phyloP scores from a whole-genome alignment of 2,113 vertebrate genomes.

The Pipa parva region DNA sequence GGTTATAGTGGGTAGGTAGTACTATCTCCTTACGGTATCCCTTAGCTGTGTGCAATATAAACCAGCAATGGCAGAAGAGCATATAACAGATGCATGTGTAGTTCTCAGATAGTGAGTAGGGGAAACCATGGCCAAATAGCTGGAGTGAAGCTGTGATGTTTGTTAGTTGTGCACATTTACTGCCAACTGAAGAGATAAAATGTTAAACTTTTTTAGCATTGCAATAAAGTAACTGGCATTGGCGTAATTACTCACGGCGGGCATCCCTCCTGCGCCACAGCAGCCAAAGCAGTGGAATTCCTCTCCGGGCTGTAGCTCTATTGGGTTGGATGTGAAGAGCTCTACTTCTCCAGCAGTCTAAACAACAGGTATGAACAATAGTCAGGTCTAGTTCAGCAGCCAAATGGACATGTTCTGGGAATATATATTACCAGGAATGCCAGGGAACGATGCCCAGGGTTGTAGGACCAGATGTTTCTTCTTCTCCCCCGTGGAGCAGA shows the following conservation, averaged over 20 bases:
- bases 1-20: too few relatives aligned
- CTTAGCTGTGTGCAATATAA: too few relatives aligned
- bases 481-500: background rate
- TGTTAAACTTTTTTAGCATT: too few relatives aligned
- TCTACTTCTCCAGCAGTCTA: slow-evolving; percentile 17
- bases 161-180: too few relatives aligned
- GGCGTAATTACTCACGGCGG: background rate
- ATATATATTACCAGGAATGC: slow-evolving; percentile 18
- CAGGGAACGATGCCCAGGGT: slow-evolving; percentile 19
- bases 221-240: background rate
- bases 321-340: background rate
- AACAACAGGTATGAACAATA: background rate
- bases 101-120: too few relatives aligned
- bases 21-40: too few relatives aligned
- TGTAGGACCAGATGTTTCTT: slow-evolving; percentile 29
- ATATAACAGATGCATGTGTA: too few relatives aligned
- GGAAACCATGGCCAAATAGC: too few relatives aligned
- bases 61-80: too few relatives aligned
- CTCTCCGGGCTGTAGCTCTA: background rate
- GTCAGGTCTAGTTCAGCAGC: background rate
- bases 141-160: too few relatives aligned
- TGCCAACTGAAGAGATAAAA: too few relatives aligned
- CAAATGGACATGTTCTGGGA: background rate
- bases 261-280: background rate
- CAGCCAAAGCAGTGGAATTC: slow-evolving; percentile 28